Conservation (phyloP, 2,888 invertebrate species). For the Cecidostiba fungosa region DNA sequence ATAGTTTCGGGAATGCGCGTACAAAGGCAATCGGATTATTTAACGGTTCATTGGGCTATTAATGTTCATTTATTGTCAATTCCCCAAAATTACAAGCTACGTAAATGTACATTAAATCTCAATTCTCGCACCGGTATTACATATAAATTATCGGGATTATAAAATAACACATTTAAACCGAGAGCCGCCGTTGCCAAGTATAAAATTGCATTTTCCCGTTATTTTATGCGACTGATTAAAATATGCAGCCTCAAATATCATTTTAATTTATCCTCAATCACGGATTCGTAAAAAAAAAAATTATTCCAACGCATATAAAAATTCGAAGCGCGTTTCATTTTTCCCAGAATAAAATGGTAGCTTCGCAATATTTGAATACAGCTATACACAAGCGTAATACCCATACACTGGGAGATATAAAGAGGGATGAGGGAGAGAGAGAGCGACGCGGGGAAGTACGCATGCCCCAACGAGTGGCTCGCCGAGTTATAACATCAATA, state of each 20-base stretch:
- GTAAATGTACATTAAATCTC: too few relatives aligned
- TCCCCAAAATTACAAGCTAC: not conserved
- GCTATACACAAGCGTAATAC: not conserved
- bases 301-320: not conserved
- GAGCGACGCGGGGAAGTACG: not conserved
- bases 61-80: not conserved
- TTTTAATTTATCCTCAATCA: not conserved
- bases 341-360: not conserved
- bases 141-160: too few relatives aligned
- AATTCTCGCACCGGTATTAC: too few relatives aligned
- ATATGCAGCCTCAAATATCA: not conserved
- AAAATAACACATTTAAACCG: too few relatives aligned
- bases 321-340: not conserved
- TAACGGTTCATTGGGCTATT: not conserved
- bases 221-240: too few relatives aligned
- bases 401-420: not conserved
- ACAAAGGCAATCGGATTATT: not conserved
- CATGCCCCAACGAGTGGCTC: conserved; percentile 1
- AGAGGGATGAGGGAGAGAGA: not conserved
- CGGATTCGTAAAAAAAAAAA: too few relatives aligned
- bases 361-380: not conserved
- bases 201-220: too few relatives aligned
- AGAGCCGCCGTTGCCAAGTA: too few relatives aligned
- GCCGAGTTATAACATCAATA: conserved; percentile 33
- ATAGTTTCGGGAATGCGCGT: not conserved